These are phyloP conservation scores for Lepus timidus DNA, from an alignment of 2,113 vertebrate species.

Conservation along the genomic window DNA sequence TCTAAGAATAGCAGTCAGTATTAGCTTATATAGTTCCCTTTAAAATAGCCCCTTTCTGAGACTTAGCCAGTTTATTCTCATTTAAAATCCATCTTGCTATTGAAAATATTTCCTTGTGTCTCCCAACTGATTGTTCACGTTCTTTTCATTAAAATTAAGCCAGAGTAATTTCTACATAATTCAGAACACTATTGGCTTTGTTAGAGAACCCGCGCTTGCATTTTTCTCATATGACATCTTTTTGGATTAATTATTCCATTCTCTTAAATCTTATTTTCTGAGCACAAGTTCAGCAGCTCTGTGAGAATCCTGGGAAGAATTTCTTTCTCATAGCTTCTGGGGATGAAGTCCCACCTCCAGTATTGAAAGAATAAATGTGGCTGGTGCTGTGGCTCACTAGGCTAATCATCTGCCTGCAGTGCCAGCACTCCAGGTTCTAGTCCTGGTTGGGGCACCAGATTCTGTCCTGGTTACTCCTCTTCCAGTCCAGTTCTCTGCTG, in stretches of 20 bases:
- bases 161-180: constrained; percentile 53
- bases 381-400: no score
- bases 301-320: neutral
- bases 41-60: constrained; percentile 9
- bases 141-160: constrained; percentile 69
- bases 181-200: constrained; percentile 72
- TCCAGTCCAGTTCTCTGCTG: no score
- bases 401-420: no score
- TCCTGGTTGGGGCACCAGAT: no score
- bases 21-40: neutral
- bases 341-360: neutral
- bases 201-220: constrained; percentile 46
- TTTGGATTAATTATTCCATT: constrained; percentile 61
- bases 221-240: constrained; percentile 71
- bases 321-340: neutral
- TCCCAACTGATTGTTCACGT: constrained; percentile 47
- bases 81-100: constrained; percentile 58
- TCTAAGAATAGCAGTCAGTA: constrained; percentile 12
- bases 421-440: no score
- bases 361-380: neutral
- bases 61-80: neutral
- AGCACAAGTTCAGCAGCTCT: neutral
- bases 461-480: no score
- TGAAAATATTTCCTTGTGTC: constrained; percentile 53
- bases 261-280: neutral